These are phyloP conservation scores for Pseudomyrmex concolor DNA, from an alignment of 1,140 invertebrate species.

Conservation along the genomic window DNA sequence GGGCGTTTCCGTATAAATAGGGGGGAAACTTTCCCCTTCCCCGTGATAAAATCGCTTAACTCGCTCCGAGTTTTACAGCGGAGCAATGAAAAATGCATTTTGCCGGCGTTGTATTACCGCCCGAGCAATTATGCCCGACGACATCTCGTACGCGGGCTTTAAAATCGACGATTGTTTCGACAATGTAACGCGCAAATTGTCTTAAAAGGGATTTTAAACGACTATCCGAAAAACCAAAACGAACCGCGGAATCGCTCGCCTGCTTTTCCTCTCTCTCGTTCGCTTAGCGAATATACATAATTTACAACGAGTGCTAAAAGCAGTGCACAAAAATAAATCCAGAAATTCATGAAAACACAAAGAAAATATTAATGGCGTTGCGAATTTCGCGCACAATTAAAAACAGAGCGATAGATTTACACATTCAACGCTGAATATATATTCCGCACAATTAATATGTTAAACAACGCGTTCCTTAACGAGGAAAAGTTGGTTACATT, in stretches of 20 bases:
- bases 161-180: slow-evolving; percentile 14
- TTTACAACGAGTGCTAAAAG: slow-evolving; percentile 22
- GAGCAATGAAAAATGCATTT: slow-evolving; percentile 21
- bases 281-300: neutral
- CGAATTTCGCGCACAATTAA: slow-evolving; percentile 16
- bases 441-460: slow-evolving; percentile 30
- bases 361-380: slow-evolving; percentile 24
- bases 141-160: neutral
- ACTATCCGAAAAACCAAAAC: neutral
- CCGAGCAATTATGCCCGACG: neutral
- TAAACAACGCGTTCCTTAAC: slow-evolving; percentile 21
- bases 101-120: neutral
- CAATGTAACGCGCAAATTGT: neutral
- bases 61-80: neutral
- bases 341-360: slow-evolving; percentile 21
- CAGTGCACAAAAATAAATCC: neutral
- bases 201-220: neutral
- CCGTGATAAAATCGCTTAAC: slow-evolving; percentile 29
- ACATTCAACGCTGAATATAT: neutral
- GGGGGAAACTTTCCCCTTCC: neutral
- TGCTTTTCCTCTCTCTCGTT: neutral
- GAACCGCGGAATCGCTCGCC: neutral
- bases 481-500: neutral
- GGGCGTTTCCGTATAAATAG: slow-evolving; percentile 9
- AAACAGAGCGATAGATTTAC: slow-evolving; percentile 19